phyloP scores from a whole-genome alignment of 2,888 invertebrate species.

The Colostygia pectinataria region DNA sequence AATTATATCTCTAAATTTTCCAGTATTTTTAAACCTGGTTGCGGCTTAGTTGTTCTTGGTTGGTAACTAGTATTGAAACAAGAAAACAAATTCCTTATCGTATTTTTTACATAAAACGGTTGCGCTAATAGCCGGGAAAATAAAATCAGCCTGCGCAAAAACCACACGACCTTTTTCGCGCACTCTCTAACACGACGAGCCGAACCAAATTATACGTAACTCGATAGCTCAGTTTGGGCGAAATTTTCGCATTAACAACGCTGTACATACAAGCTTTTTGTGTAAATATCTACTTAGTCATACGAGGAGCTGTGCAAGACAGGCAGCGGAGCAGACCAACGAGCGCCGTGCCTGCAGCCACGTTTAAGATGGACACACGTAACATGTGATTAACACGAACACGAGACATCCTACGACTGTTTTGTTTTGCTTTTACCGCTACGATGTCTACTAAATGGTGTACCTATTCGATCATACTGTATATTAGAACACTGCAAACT shows the following conservation, averaged over 20 bases:
- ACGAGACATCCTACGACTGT: conserved; percentile 72
- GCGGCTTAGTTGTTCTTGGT: conserved; percentile 7
- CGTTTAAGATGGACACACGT: conserved; percentile 46
- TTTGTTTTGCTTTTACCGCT: conserved; percentile 82
- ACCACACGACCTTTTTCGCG: conserved; percentile 21
- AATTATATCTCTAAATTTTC: neutral
- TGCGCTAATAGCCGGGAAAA: conserved; percentile 4
- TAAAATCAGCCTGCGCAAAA: conserved; percentile 22
- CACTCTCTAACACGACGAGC: conserved; percentile 34
- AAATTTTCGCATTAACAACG: conserved; percentile 79
- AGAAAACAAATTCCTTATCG: conserved; percentile 3
- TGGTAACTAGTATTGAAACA: conserved; percentile 7
- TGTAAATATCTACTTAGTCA: conserved; percentile 65
- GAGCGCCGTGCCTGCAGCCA: conserved; percentile 43
- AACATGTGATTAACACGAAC: conserved; percentile 81
- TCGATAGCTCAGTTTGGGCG: conserved; percentile 71
- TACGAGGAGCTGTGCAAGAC: conserved; percentile 40
- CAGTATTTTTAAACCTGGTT: neutral
- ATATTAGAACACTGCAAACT: conserved; percentile 56
- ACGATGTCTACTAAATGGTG: conserved; percentile 79
- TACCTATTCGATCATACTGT: conserved; percentile 61
- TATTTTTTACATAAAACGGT: conserved; percentile 5
- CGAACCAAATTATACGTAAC: conserved; percentile 67
- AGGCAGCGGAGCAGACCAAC: conserved; percentile 49
- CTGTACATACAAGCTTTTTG: conserved; percentile 82